These are phyloP conservation scores for Pedetes capensis DNA, from an alignment of 2,113 vertebrate genomes.

Conservation along the genomic window DNA sequence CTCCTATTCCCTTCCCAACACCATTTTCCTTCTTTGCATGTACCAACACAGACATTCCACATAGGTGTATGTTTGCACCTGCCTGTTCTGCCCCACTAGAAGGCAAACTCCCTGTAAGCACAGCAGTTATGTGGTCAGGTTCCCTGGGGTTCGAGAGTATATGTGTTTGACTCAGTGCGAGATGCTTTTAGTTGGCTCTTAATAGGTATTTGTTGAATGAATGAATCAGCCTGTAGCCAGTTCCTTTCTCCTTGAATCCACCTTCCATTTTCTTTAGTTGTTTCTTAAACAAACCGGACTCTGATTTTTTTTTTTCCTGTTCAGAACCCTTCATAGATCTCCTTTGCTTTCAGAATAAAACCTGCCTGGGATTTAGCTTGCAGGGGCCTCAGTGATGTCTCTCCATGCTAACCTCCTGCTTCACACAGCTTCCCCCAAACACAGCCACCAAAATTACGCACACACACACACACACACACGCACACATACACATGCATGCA, in stretches of 20 bases:
- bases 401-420: neutral
- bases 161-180: neutral
- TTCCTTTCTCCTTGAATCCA: neutral
- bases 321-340: neutral
- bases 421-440: neutral
- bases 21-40: neutral
- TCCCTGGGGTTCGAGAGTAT: neutral
- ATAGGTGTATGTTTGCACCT: neutral
- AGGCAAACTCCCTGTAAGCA: neutral
- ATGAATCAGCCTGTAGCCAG: neutral
- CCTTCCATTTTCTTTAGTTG: neutral
- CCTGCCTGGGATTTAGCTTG: conserved; percentile 6
- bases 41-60: neutral
- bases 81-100: neutral
- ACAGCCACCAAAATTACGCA: too few relatives aligned
- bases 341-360: conserved; percentile 28
- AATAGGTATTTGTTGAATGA: neutral
- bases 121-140: neutral
- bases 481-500: too few relatives aligned
- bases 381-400: neutral
- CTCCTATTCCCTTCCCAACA: neutral
- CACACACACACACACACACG: neutral
- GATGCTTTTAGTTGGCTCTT: neutral
- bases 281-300: neutral
- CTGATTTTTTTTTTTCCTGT: neutral